phyloP scores from a whole-genome alignment of 1,140 invertebrate species.

The Ceratosolen solmsi region DNA sequence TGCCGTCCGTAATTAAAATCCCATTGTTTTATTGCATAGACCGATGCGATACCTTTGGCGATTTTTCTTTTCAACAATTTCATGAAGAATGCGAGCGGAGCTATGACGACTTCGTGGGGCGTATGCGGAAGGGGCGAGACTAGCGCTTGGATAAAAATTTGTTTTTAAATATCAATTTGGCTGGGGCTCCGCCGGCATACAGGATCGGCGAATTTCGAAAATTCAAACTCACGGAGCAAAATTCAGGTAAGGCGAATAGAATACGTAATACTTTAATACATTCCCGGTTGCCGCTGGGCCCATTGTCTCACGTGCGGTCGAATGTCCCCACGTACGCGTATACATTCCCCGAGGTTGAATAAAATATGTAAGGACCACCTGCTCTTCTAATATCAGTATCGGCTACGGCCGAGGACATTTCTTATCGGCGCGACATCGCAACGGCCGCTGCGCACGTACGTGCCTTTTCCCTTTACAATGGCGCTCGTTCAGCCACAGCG shows the following conservation, averaged over 20 bases:
- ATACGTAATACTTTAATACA: slow-evolving; percentile 22
- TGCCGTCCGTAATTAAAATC: too few relatives aligned
- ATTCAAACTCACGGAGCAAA: background rate
- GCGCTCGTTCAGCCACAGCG: too few relatives aligned
- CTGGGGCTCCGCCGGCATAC: background rate
- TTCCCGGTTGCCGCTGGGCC: background rate
- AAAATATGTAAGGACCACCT: slow-evolving; percentile 10
- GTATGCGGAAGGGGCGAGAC: too few relatives aligned
- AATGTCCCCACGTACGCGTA: background rate
- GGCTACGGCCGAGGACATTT: background rate
- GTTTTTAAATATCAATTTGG: slow-evolving; percentile 17
- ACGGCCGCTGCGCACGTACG: background rate
- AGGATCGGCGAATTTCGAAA: background rate
- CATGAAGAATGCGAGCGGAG: too few relatives aligned
- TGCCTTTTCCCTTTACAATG: background rate
- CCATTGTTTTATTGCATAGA: background rate
- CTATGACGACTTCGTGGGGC: background rate
- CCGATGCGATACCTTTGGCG: background rate
- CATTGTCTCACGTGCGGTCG: background rate
- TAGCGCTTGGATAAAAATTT: background rate
- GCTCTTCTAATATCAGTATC: background rate
- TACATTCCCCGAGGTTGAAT: background rate
- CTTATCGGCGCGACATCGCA: background rate
- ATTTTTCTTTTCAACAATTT: background rate
- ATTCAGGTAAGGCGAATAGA: slow-evolving; percentile 1